Base-by-base conservation (phyloP, 2,888 invertebrate genomes). In the Chaetoderma sp. region DNA sequence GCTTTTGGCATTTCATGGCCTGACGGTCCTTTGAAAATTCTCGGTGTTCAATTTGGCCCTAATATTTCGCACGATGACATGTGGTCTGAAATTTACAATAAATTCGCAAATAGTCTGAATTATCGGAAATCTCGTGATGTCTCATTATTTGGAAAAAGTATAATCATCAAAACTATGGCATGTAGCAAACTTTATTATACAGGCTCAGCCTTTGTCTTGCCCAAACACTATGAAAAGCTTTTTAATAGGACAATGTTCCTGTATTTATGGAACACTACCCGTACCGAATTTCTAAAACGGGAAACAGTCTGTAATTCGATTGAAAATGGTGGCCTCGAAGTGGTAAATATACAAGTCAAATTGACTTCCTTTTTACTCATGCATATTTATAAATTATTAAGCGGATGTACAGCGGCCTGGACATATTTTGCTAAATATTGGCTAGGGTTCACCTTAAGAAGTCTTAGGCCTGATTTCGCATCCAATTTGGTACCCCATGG, bases 1-100 rank as follows among this genome's bases (percentile, higher is more conserved):
- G 32, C 52, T 4, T 52, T 52, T 32, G 52, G 52, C 2, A 52
- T 52, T 2, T 52, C 52, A 4, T 52, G 52, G 52, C 52, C 52
- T 2, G 52, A 52, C 23, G n/a, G n/a, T n/a, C n/a, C 4, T 10
- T n/a, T 28, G 2, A 52, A 52, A 23, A 32, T 52, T 2, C 16
- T 25, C 2, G 52, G 52, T 4, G 28, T 52, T 4, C 32, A 18
- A 32, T 3, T 3, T 2, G 52, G 52, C 10, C 6, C n/a, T 13
- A 2, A 33, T 10, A 33, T 32, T 52, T 10, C 13, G 1, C 13
- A n/a, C 16, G 32, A n/a, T 30, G 3, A 4, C 4, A 52, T 32
- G 8, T 52, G 52, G 52, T 16, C 28, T 13, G n/a, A 3, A 52
- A 4, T 52, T 2, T 52, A 30, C 10, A 21, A 4, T 30, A 52